A percentile compares a stretch with the other conserved stretches of the same genome.
phyloP scores from a whole-genome alignment of 2,113 vertebrate genomes.

The Muntiacus muntjak region DNA sequence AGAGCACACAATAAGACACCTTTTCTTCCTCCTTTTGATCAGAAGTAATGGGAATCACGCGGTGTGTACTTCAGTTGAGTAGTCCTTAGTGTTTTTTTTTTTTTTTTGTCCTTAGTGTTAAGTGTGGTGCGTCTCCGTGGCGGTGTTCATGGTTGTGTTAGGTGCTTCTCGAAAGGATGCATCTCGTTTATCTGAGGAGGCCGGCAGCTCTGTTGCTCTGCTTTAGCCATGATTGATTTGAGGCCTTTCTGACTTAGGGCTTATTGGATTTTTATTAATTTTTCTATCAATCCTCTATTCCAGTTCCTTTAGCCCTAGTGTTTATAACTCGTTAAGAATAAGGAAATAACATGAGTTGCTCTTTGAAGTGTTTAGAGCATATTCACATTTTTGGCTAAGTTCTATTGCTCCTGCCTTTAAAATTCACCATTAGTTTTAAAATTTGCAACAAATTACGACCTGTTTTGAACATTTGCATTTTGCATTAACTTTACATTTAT shows the following conservation, averaged over 20 bases:
- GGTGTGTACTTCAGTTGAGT: accelerated
- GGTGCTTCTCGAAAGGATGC: neutral
- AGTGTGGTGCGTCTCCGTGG: neutral
- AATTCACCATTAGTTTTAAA: neutral
- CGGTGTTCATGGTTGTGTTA: neutral
- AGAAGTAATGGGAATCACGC: neutral
- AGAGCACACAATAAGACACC: neutral
- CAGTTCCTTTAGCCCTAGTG: neutral
- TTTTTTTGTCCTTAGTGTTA: neutral
- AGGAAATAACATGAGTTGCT: neutral
- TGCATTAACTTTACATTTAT: neutral
- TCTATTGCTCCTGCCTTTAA: neutral
- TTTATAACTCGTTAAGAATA: neutral
- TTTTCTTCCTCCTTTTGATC: neutral
- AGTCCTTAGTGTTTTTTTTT: neutral
- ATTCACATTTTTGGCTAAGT: neutral
- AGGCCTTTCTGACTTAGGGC: neutral
- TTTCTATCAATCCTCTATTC: neutral
- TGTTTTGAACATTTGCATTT: neutral
- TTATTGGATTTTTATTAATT: neutral
- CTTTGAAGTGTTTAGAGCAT: neutral
- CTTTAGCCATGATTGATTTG: neutral
- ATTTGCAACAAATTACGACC: neutral
- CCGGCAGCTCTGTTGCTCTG: neutral
- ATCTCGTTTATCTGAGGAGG: neutral